Evolutionary conservation across 2,888 invertebrate species (phyloP).

Genomic region (Hymenopus coronatus): DNA sequence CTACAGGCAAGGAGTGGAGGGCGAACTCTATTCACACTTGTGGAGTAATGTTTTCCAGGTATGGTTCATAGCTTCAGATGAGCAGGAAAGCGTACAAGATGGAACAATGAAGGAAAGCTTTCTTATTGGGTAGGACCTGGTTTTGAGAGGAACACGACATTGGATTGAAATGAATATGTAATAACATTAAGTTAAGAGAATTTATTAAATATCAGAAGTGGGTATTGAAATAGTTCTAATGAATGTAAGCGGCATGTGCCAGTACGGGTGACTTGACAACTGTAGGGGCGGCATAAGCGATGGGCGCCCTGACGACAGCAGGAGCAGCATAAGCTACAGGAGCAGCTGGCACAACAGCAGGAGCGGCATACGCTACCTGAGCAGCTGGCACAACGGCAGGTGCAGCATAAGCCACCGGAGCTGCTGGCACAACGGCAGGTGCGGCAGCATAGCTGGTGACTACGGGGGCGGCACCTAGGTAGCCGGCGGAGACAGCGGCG

Average conservation of each 20-base stretch:
- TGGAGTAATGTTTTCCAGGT: too few relatives aligned
- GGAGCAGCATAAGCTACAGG: neutral
- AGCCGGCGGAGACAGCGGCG: constrained; percentile 46
- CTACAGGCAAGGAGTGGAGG: too few relatives aligned
- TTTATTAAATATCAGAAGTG: neutral
- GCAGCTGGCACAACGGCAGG: constrained; percentile 33
- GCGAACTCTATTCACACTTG: too few relatives aligned
- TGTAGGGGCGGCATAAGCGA: neutral
- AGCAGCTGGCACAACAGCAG: neutral
- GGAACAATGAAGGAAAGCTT: too few relatives aligned
- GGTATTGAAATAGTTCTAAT: neutral
- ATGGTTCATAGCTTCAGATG: too few relatives aligned
- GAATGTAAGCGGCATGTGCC: neutral
- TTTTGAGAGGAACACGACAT: too few relatives aligned
- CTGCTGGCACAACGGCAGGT: neutral
- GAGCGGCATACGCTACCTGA: too few relatives aligned
- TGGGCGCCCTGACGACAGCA: neutral
- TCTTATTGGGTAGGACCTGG: too few relatives aligned
- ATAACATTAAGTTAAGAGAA: too few relatives aligned
- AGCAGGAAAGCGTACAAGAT: too few relatives aligned
- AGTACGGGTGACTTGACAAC: neutral
- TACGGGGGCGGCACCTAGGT: constrained; percentile 47
- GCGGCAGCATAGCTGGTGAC: constrained; percentile 38
- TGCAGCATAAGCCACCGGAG: neutral
- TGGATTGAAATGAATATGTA: too few relatives aligned